These are phyloP conservation scores for Tribolium castaneum DNA, from an alignment of 1,140 invertebrate genomes.

Conservation along the genomic window DNA sequence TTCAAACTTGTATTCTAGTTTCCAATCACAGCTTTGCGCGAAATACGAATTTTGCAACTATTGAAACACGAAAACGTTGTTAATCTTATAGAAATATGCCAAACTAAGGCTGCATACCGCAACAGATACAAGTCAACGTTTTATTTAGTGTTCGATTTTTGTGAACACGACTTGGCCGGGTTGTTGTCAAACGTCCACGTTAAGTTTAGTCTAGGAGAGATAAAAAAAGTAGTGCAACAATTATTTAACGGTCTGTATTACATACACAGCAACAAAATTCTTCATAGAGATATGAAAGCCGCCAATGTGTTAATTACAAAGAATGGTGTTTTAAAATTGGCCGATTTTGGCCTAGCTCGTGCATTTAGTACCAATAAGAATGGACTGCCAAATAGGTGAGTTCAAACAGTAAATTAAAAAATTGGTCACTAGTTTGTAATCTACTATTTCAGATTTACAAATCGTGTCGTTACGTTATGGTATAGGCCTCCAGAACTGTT, in stretches of 20 bases:
- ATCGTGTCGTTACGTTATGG: conserved; percentile 98
- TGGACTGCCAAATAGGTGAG: conserved; percentile 81
- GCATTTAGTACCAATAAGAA: conserved; percentile 92
- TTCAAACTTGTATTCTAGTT: conserved; percentile 72
- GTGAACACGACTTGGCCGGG: conserved; percentile 98
- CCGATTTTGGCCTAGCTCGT: conserved; percentile 93
- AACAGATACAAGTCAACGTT: conserved; percentile 95
- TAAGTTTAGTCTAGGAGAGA: conserved; percentile 96
- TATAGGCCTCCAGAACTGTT: conserved; percentile 93
- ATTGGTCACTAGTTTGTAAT: background rate
- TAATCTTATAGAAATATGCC: conserved; percentile 96
- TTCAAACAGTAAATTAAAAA: background rate
- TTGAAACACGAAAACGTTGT: conserved; percentile 98
- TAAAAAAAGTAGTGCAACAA: conserved; percentile 99
- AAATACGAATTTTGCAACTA: conserved; percentile 97
- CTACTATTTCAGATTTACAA: conserved; percentile 80
- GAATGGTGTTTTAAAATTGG: conserved; percentile 92
- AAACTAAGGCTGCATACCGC: conserved; percentile 86
- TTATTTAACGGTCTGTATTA: conserved; percentile 96
- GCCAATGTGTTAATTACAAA: conserved; percentile 99
- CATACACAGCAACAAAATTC: conserved; percentile 96
- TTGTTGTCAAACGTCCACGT: conserved; percentile 96
- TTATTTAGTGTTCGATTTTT: conserved; percentile 98
- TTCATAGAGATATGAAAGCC: conserved; percentile 98
- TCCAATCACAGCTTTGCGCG: conserved; percentile 96